These are phyloP conservation scores for Rhodeus uyekii DNA, from an alignment of 2,797 vertebrate species.

Conservation along the genomic window DNA sequence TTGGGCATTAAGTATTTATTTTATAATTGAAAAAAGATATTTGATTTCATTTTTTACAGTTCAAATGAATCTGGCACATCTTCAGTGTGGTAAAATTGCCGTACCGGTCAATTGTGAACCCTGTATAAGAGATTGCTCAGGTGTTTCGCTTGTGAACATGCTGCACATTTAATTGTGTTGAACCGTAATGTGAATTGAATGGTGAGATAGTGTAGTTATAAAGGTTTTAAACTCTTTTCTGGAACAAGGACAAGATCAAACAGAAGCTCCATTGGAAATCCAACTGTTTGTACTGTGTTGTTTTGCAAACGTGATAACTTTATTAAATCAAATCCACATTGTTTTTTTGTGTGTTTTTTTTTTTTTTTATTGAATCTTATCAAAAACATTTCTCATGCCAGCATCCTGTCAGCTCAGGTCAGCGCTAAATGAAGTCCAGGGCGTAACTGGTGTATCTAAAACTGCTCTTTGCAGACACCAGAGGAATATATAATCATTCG, in stretches of 20 bases:
- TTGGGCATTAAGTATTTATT: not conserved
- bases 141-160: not conserved
- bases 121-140: too few species aligned
- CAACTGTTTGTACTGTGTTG: not conserved
- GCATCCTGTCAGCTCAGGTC: slow-evolving; percentile 29
- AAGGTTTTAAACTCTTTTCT: not conserved
- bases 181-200: not conserved
- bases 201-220: not conserved
- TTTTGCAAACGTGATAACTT: not conserved
- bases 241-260: not conserved
- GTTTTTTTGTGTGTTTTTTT: too few species aligned
- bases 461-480: slow-evolving; percentile 15
- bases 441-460: slow-evolving; percentile 18
- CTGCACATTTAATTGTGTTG: not conserved
- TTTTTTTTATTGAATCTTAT: not conserved
- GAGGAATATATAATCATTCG: slow-evolving; percentile 32
- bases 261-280: not conserved
- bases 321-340: slow-evolving; percentile 12
- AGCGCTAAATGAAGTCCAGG: slow-evolving; percentile 38
- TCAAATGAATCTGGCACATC: not conserved
- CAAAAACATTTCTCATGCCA: slow-evolving; percentile 22
- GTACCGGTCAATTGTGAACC: not conserved
- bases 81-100: not conserved
- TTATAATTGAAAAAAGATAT: too few species aligned
- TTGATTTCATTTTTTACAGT: not conserved